Evolutionary conservation across 2,888 invertebrate species (phyloP).

Genomic region (Trichopoda pennipes): DNA sequence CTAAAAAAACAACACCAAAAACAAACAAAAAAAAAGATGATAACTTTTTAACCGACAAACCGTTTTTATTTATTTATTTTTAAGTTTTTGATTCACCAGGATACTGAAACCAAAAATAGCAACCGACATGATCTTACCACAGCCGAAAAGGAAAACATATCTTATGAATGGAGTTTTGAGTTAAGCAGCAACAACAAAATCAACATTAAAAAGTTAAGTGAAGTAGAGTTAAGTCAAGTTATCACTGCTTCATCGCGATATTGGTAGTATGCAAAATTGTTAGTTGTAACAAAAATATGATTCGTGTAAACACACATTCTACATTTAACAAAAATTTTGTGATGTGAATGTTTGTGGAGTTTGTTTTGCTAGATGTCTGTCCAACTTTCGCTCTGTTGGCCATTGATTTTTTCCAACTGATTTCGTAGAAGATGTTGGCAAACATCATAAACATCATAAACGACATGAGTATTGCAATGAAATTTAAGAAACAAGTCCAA

Average conservation of each 20-base stretch:
- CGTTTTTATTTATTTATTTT: slow-evolving; percentile 13
- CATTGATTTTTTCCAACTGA: slow-evolving; percentile 69
- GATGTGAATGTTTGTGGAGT: slow-evolving; percentile 62
- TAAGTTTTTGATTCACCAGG: slow-evolving; percentile 40
- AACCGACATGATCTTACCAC: slow-evolving; percentile 41
- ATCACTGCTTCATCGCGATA: slow-evolving; percentile 61
- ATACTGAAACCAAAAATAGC: slow-evolving; percentile 29
- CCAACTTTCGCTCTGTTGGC: slow-evolving; percentile 40
- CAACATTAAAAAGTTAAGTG: slow-evolving; percentile 1
- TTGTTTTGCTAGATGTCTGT: slow-evolving; percentile 29
- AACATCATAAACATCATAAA: slow-evolving; percentile 71
- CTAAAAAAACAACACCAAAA: slow-evolving; percentile 29
- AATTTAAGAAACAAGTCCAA: slow-evolving; percentile 55
- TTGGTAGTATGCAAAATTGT: slow-evolving; percentile 63
- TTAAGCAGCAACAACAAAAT: slow-evolving; percentile 17
- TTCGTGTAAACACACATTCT: slow-evolving; percentile 75
- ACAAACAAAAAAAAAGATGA: slow-evolving; percentile 30
- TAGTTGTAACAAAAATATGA: slow-evolving; percentile 72
- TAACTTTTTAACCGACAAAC: slow-evolving; percentile 57
- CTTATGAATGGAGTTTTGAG: slow-evolving; percentile 46
- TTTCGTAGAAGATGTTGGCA: slow-evolving; percentile 70
- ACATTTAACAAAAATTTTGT: slow-evolving; percentile 64
- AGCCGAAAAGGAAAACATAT: slow-evolving; percentile 2
- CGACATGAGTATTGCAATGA: slow-evolving; percentile 68
- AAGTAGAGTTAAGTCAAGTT: slow-evolving; percentile 48